A percentile compares a stretch with the other conserved stretches of the same genome.
These are phyloP conservation scores for Actenoides lindsayi DNA, from an alignment of 2,113 vertebrate genomes.

Conservation along the genomic window DNA sequence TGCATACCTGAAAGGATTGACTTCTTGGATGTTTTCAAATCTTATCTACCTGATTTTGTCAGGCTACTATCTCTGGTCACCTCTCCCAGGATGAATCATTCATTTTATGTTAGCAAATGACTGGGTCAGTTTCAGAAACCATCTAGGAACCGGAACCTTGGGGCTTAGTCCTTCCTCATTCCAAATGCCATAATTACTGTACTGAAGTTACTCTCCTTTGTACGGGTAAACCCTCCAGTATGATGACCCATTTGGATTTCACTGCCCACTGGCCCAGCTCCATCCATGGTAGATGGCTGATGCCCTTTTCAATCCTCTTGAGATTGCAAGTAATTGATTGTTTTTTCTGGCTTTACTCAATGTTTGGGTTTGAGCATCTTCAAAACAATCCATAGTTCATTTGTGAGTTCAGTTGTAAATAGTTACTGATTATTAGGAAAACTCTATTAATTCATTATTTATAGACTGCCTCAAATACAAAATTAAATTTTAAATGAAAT, in stretches of 20 bases:
- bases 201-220: background rate
- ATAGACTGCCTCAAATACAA: background rate
- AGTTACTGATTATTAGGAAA: background rate
- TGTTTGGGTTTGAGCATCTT: background rate
- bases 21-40: background rate
- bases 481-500: constrained; percentile 4
- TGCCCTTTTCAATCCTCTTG: background rate
- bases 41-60: background rate
- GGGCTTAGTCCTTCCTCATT: background rate
- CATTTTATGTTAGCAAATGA: background rate
- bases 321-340: background rate
- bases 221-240: accelerated
- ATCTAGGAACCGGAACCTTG: background rate
- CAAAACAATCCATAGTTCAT: background rate
- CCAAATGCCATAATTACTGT: background rate
- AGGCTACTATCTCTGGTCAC: background rate
- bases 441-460: background rate
- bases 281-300: background rate
- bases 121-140: background rate
- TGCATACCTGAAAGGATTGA: background rate
- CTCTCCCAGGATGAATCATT: background rate
- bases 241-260: background rate
- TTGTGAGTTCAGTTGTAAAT: background rate
- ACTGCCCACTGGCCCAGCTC: background rate
- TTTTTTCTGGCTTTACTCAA: background rate